A percentile compares a stretch with the other conserved stretches of the same genome.
Evolutionary conservation across 2,113 vertebrate genomes (phyloP).

Genomic region (Syrmaticus mikado): DNA sequence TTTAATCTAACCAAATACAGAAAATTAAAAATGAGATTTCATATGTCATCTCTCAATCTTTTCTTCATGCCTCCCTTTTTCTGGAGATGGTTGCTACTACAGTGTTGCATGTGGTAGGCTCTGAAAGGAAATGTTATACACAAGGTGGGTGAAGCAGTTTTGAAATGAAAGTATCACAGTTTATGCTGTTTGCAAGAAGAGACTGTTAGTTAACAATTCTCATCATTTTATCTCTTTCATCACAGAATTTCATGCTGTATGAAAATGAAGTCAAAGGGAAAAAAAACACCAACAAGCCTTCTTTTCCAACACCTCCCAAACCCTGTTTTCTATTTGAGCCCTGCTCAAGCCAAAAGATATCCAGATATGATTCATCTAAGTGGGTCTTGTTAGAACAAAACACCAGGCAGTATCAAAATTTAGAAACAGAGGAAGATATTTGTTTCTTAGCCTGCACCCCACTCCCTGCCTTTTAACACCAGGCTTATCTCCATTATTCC

Average conservation of each 20-base stretch:
- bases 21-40: too few species aligned
- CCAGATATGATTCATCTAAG: not conserved
- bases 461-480: not conserved
- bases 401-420: not conserved
- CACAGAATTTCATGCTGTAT: not conserved
- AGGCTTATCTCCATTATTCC: not conserved
- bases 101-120: not conserved
- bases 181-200: not conserved
- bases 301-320: not conserved
- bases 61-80: not conserved
- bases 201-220: not conserved
- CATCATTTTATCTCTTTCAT: not conserved
- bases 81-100: not conserved
- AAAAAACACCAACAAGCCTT: not conserved
- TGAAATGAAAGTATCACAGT: not conserved
- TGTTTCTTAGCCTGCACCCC: not conserved
- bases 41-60: not conserved
- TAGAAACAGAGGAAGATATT: not conserved
- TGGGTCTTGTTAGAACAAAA: not conserved
- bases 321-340: not conserved
- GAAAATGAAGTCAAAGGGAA: not conserved
- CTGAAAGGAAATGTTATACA: not conserved
- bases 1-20: too few species aligned
- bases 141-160: not conserved
- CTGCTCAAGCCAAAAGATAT: not conserved